phyloP scores from a whole-genome alignment of 2,113 vertebrate species.

The Clarias gariepinus region DNA sequence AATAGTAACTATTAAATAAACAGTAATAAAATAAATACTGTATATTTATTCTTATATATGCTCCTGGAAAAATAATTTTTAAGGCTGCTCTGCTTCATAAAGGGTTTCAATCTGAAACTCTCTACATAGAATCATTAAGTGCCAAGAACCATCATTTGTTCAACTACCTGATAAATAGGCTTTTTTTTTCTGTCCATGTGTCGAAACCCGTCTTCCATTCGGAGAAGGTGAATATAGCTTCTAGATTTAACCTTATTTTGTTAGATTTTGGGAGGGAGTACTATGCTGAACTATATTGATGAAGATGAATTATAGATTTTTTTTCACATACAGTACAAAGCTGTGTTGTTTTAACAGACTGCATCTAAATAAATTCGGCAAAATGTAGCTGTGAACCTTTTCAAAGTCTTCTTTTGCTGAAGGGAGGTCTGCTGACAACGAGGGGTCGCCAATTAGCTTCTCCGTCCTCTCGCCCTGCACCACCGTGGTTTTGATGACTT shows the following conservation, averaged over 20 bases:
- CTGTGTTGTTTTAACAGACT: background rate
- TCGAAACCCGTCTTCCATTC: no score
- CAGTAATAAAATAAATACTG: no score
- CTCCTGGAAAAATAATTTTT: background rate
- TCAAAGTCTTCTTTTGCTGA: constrained; percentile 96
- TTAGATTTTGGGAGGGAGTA: background rate
- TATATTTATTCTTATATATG: background rate
- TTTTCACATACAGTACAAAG: no score
- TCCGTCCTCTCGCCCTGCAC: constrained; percentile 87
- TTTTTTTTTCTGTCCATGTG: background rate
- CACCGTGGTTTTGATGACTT: constrained; percentile 89
- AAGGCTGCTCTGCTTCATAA: background rate
- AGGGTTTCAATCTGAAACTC: background rate
- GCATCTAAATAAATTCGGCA: background rate
- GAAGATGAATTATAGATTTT: background rate
- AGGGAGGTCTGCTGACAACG: constrained; percentile 85
- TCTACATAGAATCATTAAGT: background rate
- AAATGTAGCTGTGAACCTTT: constrained; percentile 75
- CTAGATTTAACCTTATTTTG: background rate
- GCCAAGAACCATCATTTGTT: background rate
- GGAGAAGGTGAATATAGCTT: background rate
- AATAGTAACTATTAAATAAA: background rate
- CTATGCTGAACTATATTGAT: background rate
- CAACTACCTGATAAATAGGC: background rate
- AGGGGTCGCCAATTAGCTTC: constrained; percentile 84